Conservation (phyloP, 2,797 vertebrate species). For the Odontamblyopus lacepedii region DNA sequence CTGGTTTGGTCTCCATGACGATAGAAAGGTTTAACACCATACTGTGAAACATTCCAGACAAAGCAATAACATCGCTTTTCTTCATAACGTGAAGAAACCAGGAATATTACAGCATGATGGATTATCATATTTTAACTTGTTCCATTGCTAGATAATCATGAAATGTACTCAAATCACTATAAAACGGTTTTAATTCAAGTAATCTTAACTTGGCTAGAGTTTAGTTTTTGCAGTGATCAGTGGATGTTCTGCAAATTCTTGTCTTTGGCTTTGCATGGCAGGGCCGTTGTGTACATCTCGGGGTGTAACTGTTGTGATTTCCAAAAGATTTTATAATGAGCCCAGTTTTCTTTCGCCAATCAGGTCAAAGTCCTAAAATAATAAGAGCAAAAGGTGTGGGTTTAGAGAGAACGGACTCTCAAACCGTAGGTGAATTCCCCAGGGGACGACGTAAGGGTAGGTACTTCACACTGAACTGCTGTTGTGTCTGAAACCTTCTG, state of each 20-base stretch:
- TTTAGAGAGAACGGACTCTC: conserved; percentile 99
- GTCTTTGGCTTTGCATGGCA: conserved; percentile 75
- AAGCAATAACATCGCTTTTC: too few species aligned
- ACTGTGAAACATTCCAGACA: too few species aligned
- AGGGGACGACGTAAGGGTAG: conserved; percentile 95
- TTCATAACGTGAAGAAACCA: too few species aligned
- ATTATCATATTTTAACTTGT: too few species aligned
- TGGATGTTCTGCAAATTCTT: conserved; percentile 30
- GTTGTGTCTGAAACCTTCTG: conserved; percentile 55
- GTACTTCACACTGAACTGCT: conserved; percentile 79
- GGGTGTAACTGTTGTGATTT: conserved; percentile 69
- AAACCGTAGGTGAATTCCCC: conserved; percentile 99
- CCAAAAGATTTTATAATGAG: conserved; percentile 84
- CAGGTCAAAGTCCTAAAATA: conserved; percentile 99
- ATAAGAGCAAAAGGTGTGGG: conserved; percentile 97
- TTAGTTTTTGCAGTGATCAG: conserved; percentile 7
- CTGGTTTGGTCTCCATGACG: too few species aligned
- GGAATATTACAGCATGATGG: too few species aligned
- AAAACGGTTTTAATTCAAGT: too few species aligned
- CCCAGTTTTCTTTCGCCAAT: conserved; percentile 91
- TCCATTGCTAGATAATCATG: too few species aligned
- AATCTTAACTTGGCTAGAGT: too few species aligned
- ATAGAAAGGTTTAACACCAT: too few species aligned
- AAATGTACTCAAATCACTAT: too few species aligned
- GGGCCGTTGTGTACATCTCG: conserved; percentile 32